phyloP scores from a whole-genome alignment of 1,140 invertebrate genomes.

The Drosophila subpulchrella region DNA sequence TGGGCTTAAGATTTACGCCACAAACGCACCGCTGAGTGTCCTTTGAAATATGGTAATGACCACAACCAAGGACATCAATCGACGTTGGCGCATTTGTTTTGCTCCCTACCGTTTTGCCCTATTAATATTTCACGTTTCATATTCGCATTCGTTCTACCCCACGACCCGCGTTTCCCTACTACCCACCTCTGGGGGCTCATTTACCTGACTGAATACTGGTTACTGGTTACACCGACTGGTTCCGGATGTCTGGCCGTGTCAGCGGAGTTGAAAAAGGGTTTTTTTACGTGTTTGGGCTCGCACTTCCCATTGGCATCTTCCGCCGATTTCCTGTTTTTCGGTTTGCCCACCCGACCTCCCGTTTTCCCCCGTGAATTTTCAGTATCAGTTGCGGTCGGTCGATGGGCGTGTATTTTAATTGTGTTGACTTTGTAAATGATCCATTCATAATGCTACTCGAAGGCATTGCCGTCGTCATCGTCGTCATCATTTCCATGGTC shows the following conservation, averaged over 20 bases:
- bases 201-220: slow-evolving; percentile 27
- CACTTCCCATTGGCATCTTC: slow-evolving; percentile 42
- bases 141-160: slow-evolving; percentile 34
- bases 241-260: slow-evolving; percentile 37
- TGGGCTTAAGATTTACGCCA: slow-evolving; percentile 1
- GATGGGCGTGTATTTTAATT: slow-evolving; percentile 67
- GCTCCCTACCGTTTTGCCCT: slow-evolving; percentile 15
- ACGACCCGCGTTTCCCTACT: not conserved
- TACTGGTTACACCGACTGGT: slow-evolving; percentile 10
- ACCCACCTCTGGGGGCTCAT: slow-evolving; percentile 1
- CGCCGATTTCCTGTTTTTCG: slow-evolving; percentile 22
- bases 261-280: slow-evolving; percentile 52
- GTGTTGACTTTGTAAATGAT: slow-evolving; percentile 80
- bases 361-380: slow-evolving; percentile 12
- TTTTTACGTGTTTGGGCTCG: slow-evolving; percentile 10
- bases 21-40: not conserved
- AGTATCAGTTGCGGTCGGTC: slow-evolving; percentile 29
- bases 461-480: slow-evolving; percentile 38
- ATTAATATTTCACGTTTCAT: slow-evolving; percentile 65
- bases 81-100: slow-evolving; percentile 43
- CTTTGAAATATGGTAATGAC: slow-evolving; percentile 51
- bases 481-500: slow-evolving; percentile 11
- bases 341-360: not conserved
- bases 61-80: slow-evolving; percentile 58
- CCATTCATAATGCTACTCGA: slow-evolving; percentile 73